phyloP scores from a whole-genome alignment of 2,797 vertebrate species.

The Mareca penelope region DNA sequence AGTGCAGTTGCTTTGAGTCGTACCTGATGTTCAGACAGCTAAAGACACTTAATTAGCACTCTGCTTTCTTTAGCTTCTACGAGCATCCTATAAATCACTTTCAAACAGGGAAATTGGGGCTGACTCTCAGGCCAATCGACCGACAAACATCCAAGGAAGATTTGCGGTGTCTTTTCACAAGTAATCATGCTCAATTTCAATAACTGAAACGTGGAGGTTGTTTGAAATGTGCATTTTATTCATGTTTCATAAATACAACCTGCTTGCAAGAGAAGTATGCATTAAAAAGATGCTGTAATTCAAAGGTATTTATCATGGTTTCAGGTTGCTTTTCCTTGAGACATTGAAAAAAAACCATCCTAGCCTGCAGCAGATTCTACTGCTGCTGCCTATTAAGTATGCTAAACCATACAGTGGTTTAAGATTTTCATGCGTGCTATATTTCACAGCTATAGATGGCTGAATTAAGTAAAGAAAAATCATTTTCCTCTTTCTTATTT shows the following conservation, averaged over 20 bases:
- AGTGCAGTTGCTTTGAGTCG: not conserved
- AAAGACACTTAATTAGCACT: not conserved
- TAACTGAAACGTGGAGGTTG: not conserved
- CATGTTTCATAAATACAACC: not conserved
- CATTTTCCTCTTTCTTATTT: not conserved
- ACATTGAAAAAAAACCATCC: not conserved
- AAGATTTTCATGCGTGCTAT: not conserved
- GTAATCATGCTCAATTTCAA: not conserved
- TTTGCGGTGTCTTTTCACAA: not conserved
- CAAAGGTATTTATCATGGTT: not conserved
- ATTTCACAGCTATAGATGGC: not conserved
- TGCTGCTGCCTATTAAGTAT: not conserved
- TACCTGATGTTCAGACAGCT: not conserved
- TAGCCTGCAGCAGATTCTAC: not conserved
- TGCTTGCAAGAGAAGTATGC: not conserved
- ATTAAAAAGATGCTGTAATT: not conserved
- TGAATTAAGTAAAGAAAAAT: not conserved
- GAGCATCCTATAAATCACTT: not conserved
- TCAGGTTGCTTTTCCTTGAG: not conserved
- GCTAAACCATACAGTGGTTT: not conserved
- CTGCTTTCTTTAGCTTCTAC: not conserved
- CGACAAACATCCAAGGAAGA: not conserved
- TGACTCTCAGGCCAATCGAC: not conserved
- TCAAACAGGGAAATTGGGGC: not conserved
- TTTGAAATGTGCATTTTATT: not conserved